Conservation (phyloP, 2,113 vertebrate genomes). For the Macrotis lagotis region DNA sequence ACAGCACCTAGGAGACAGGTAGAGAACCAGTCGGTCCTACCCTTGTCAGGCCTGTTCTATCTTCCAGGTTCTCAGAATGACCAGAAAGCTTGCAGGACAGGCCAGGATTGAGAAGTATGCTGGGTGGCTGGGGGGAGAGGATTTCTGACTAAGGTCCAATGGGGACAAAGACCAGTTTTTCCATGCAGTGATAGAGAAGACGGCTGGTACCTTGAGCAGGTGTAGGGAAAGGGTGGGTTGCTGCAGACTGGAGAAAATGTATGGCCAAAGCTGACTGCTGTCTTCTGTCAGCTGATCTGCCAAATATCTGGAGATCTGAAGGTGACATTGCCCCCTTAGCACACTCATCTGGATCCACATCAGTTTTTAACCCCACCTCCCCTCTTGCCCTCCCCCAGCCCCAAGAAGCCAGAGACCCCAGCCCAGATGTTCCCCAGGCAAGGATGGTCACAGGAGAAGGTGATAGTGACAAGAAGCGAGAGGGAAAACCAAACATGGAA, state of each 20-base stretch:
- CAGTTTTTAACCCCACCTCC: background rate
- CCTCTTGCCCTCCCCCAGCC: background rate
- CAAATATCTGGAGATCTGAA: conserved; percentile 77
- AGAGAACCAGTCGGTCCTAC: background rate
- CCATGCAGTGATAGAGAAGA: background rate
- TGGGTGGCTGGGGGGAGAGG: background rate
- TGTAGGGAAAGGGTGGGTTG: conserved; percentile 76
- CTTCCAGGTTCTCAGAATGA: background rate
- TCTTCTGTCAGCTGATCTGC: conserved; percentile 77
- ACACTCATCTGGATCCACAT: background rate
- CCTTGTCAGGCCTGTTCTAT: background rate
- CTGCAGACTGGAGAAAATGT: conserved; percentile 76
- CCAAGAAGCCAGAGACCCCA: conserved; percentile 9
- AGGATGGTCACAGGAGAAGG: background rate
- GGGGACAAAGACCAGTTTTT: background rate
- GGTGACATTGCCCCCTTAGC: background rate
- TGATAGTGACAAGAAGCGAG: background rate
- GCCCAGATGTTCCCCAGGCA: background rate
- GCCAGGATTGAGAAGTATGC: background rate
- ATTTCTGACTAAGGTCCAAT: background rate
- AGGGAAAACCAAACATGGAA: background rate
- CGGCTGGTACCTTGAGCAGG: conserved; percentile 82
- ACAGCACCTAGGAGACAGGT: conserved; percentile 79
- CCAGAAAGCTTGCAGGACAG: background rate
- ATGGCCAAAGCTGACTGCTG: conserved; percentile 67